A percentile compares a stretch with the other conserved stretches of the same genome.
Conservation (phyloP, 2,797 vertebrate species). For the Phyllotis vaccarum region DNA sequence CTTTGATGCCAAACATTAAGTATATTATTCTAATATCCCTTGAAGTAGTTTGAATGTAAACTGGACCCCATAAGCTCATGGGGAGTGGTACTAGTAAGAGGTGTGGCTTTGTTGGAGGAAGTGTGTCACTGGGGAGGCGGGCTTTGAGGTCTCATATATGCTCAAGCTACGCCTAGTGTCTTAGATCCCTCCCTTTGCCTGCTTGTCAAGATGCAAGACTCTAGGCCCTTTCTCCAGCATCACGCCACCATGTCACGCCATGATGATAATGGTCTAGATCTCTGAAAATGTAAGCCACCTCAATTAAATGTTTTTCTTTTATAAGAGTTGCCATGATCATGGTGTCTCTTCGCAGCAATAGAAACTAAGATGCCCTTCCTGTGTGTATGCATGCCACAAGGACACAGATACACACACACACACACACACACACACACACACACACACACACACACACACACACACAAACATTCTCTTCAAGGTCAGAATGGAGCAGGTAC, state of each 20-base stretch:
- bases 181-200: neutral
- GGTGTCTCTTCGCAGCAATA: neutral
- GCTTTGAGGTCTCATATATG: neutral
- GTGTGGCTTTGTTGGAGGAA: neutral
- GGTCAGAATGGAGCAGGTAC: neutral
- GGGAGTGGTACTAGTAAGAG: neutral
- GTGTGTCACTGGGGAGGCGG: neutral
- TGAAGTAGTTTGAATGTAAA: neutral
- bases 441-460: neutral
- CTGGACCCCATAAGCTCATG: neutral
- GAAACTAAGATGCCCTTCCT: neutral
- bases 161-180: neutral
- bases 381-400: neutral
- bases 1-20: constrained; percentile 43
- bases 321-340: neutral
- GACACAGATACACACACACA: neutral
- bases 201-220: neutral
- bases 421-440: neutral
- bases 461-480: neutral
- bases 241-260: neutral
- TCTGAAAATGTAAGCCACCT: neutral
- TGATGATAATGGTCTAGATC: neutral
- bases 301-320: neutral
- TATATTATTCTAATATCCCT: constrained; percentile 53
- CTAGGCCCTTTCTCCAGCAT: neutral